phyloP scores from a whole-genome alignment of 2,113 vertebrate species.

The Mirounga angustirostris region DNA sequence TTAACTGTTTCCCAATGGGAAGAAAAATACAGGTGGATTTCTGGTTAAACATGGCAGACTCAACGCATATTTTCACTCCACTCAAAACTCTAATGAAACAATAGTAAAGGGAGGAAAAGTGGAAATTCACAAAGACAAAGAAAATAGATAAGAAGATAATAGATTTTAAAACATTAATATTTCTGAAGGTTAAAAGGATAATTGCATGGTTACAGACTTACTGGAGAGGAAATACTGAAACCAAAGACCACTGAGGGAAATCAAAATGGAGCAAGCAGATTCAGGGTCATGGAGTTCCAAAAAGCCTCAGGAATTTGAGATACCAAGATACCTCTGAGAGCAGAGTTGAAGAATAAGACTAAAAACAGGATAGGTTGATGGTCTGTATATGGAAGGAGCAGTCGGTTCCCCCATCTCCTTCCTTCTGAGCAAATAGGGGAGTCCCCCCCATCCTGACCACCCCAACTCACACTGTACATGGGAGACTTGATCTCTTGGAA shows the following conservation, averaged over 20 bases:
- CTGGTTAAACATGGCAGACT: not conserved
- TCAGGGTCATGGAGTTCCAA: not conserved
- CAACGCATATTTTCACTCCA: not conserved
- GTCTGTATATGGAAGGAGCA: not conserved
- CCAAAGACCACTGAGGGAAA: not conserved
- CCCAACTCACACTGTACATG: not conserved
- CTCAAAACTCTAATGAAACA: not conserved
- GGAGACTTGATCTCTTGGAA: not conserved
- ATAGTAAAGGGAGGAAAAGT: not conserved
- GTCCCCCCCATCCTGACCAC: not conserved
- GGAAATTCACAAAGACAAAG: not conserved
- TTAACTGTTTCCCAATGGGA: not conserved
- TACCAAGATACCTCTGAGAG: not conserved
- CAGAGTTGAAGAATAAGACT: not conserved
- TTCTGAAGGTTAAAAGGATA: not conserved
- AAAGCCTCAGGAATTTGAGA: not conserved
- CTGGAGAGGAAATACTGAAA: not conserved
- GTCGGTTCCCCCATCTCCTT: not conserved
- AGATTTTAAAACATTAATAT: not conserved
- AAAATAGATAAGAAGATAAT: not conserved
- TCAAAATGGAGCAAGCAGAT: not conserved
- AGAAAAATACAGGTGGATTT: slow-evolving; percentile 3
- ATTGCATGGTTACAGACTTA: not conserved
- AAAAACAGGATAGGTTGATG: not conserved
- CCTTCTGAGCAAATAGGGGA: not conserved